A percentile compares a stretch with the other conserved stretches of the same genome.
Evolutionary conservation across 2,797 vertebrate genomes (phyloP).

Genomic region (Buceros bicornis): DNA sequence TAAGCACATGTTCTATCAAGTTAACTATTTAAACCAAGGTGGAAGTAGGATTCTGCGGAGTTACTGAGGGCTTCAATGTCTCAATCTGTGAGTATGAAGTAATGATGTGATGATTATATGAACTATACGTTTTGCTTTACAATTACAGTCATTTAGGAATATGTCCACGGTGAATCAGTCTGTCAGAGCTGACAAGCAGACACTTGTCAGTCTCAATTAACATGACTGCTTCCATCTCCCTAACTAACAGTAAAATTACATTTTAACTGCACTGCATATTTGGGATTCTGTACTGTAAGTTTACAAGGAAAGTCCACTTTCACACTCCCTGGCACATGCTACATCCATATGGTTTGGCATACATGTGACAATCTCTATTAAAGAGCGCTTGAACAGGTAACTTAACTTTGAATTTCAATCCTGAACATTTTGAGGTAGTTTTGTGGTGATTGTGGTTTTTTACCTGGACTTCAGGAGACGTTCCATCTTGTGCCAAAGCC

Average conservation of each 20-base stretch:
- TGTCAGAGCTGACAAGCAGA: not conserved
- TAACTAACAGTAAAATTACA: not conserved
- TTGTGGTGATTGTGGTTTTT: not conserved
- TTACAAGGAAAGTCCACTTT: not conserved
- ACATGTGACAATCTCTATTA: not conserved
- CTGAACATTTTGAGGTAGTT: not conserved
- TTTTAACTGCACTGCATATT: not conserved
- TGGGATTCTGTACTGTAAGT: not conserved
- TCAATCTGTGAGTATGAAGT: not conserved
- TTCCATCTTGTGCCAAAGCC: slow-evolving; percentile 96
- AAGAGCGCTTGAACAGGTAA: not conserved
- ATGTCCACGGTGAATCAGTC: not conserved
- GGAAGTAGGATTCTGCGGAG: not conserved
- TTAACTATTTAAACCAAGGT: not conserved
- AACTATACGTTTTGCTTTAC: not conserved
- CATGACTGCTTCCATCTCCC: not conserved
- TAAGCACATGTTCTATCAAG: not conserved
- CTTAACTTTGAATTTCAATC: not conserved
- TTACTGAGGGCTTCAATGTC: not conserved
- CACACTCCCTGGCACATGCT: accelerated
- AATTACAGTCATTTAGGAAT: not conserved
- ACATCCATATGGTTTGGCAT: not conserved
- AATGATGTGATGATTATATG: too few relatives aligned
- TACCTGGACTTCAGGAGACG: slow-evolving; percentile 98
- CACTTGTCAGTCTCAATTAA: not conserved